Evolutionary conservation across 2,113 vertebrate genomes (phyloP), one percentile per base, ranked within the genome.

Genomic region (Catharus minimus): DNA sequence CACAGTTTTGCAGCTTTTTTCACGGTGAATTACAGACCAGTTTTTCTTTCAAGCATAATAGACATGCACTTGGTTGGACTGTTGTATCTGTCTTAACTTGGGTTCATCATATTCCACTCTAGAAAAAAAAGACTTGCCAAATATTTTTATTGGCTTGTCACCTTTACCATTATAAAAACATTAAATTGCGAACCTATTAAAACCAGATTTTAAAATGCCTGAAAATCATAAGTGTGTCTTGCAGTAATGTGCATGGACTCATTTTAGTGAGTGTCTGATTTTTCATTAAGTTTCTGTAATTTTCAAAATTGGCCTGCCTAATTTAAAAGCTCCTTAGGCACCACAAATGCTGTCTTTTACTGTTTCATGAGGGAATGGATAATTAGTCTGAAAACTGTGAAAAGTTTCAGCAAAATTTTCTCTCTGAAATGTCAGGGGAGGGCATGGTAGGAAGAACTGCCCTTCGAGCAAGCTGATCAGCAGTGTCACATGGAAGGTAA

Each of bases 71-170:
- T 95, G 65, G 46, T 94, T 89, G 86, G 46, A 65, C 18, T 92
- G 82, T 95, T 93, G 56, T 90, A 95, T 96, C 83, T 91, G 69
- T 78, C 86, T 95, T 95, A 95, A 67, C 74, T 96, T 97, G 82
- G 65, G 84, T 95, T 97, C 71, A 64, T 92, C 94, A 80, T 95
- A 89, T 93, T 97, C 93, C 91, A 94, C 38, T 93, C 52, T 46
- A 96, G 79, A 97, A 95, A 72, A 53, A 33, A 75, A 46, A 50
- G 52, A 92, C 85, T 97, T 95, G 90, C 74, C 89, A 97, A 86
- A 91, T 98, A 97, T 98, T 98, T 97, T 95, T 93, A 95, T 96
- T 98, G 97, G 96, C 96, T 96, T 97, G 72, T 97, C 95, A 97
- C 88, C 95, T 96, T 96, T 95, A 80, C 82, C 95, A 62, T 94